phyloP scores from a whole-genome alignment of 1,140 invertebrate species.

The Drosophila nikananu region DNA sequence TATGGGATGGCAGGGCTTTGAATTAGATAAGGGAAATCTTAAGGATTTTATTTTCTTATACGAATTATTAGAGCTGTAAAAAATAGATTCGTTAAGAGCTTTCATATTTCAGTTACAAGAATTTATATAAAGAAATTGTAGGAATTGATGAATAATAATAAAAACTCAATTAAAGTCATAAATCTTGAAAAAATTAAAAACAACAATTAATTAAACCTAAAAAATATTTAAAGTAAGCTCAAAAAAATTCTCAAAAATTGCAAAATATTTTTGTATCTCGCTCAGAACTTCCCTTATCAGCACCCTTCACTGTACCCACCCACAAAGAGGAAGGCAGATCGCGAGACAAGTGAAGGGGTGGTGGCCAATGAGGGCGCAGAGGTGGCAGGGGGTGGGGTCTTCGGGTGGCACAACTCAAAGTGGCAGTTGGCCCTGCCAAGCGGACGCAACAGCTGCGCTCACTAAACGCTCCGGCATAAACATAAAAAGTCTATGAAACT shows the following conservation, averaged over 20 bases:
- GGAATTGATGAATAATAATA: too few relatives aligned
- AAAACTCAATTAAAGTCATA: too few relatives aligned
- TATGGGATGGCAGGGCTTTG: not conserved
- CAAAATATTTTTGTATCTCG: not conserved
- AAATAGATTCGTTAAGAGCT: not conserved
- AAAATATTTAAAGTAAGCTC: not conserved
- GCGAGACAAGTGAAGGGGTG: slow-evolving; percentile 15
- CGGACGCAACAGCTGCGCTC: slow-evolving; percentile 78
- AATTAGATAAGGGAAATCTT: not conserved
- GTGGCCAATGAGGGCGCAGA: not conserved
- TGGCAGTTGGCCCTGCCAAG: slow-evolving; percentile 51
- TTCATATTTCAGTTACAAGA: not conserved
- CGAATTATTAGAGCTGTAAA: not conserved
- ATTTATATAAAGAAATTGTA: too few relatives aligned
- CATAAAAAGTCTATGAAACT: slow-evolving; percentile 83
- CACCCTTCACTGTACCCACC: slow-evolving; percentile 29
- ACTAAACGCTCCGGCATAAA: slow-evolving; percentile 79
- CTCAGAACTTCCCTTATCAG: not conserved
- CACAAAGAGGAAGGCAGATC: not conserved
- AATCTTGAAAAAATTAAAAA: too few relatives aligned
- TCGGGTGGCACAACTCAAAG: slow-evolving; percentile 46
- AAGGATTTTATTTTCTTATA: not conserved
- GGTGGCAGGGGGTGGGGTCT: not conserved
- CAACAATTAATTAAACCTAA: too few relatives aligned
- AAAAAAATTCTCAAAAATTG: too few relatives aligned